A percentile compares a stretch with the other conserved stretches of the same genome.
These are phyloP conservation scores for Amitus sp. DNA, from an alignment of 2,888 invertebrate species.

Conservation along the genomic window DNA sequence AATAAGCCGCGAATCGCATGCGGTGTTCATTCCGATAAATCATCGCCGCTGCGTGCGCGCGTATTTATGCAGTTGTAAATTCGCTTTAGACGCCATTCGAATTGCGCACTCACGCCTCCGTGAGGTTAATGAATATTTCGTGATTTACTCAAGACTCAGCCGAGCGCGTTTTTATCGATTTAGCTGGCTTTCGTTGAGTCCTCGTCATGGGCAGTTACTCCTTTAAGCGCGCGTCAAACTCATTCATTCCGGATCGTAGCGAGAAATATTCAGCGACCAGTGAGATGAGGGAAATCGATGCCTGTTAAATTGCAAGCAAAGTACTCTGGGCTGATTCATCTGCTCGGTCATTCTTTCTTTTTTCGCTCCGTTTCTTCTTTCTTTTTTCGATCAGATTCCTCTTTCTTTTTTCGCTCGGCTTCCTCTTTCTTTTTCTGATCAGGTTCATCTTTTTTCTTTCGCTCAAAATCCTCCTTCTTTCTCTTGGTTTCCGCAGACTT, in stretches of 20 bases:
- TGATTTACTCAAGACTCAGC: conserved; percentile 40
- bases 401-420: too few species aligned
- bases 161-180: conserved; percentile 13
- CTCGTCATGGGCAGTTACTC: conserved; percentile 1
- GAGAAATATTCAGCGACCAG: too few species aligned
- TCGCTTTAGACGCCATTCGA: conserved; percentile 6
- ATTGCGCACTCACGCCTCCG: conserved; percentile 29
- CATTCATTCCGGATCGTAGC: too few species aligned
- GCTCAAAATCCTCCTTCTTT: too few species aligned
- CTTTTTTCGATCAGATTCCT: conserved; percentile 20
- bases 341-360: conserved; percentile 16
- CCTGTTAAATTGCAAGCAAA: not conserved
- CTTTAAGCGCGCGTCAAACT: too few species aligned
- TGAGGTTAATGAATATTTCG: conserved; percentile 46
- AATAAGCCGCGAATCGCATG: not conserved
- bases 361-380: not conserved
- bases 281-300: too few species aligned
- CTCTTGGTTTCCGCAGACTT: too few species aligned
- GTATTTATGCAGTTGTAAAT: conserved; percentile 5
- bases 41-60: conserved; percentile 7
- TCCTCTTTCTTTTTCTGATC: too few species aligned
- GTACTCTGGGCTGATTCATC: conserved; percentile 10
- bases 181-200: conserved; percentile 19
- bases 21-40: conserved; percentile 11
- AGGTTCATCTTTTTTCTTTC: too few species aligned